A percentile compares a stretch with the other conserved stretches of the same genome.
Evolutionary conservation across 2,113 vertebrate genomes (phyloP).

Genomic region (Suncus etruscus): DNA sequence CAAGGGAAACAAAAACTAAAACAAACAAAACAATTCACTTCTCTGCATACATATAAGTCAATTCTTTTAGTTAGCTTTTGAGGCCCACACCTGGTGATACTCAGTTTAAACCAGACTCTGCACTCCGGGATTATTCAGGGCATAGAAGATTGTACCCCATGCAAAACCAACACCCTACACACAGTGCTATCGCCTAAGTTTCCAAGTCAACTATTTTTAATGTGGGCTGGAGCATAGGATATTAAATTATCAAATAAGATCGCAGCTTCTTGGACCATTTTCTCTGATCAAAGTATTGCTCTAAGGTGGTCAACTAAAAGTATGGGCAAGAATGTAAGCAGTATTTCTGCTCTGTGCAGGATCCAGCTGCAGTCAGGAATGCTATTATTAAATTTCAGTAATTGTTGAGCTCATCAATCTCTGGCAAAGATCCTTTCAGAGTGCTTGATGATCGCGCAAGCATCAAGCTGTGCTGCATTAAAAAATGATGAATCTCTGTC

Average conservation of each 20-base stretch:
- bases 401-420: slow-evolving; percentile 87
- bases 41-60: background rate
- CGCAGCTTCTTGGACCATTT: background rate
- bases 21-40: background rate
- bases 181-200: too few species aligned
- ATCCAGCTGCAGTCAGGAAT: slow-evolving; percentile 74
- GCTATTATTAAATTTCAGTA: slow-evolving; percentile 84
- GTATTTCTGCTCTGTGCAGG: background rate
- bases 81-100: background rate
- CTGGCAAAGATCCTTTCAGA: slow-evolving; percentile 85
- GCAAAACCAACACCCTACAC: too few species aligned
- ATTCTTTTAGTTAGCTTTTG: background rate
- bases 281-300: slow-evolving; percentile 29
- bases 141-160: too few species aligned
- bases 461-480: slow-evolving; percentile 87
- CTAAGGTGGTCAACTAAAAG: background rate
- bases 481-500: slow-evolving; percentile 88
- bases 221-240: background rate
- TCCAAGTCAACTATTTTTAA: background rate
- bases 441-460: slow-evolving; percentile 84
- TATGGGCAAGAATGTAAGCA: background rate
- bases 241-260: background rate
- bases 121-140: too few species aligned
- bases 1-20: background rate
- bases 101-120: too few species aligned